Conservation (phyloP, 2,797 vertebrate species). For the Cacajao melanocephalus region DNA sequence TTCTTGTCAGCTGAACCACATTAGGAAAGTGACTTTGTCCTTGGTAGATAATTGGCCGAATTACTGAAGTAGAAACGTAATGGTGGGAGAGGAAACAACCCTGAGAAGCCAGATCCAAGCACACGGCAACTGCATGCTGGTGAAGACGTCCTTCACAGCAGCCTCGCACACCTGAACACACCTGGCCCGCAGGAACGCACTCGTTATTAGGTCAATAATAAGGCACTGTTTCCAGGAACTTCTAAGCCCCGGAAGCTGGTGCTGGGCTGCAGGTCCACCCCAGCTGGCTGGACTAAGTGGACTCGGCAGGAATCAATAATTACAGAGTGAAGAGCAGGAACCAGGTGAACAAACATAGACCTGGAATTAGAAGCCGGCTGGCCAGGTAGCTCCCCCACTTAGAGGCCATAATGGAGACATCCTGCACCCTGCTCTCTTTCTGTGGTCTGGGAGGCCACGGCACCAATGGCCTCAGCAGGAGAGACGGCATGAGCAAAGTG, state of each 20-base stretch:
- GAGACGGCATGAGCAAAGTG: rapidly evolving
- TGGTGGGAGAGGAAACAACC: not conserved
- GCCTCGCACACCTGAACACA: not conserved
- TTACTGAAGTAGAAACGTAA: not conserved
- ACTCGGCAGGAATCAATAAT: not conserved
- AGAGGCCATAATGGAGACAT: not conserved
- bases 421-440: not conserved
- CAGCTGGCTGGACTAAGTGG: not conserved
- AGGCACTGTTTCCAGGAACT: constrained; percentile 63
- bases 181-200: not conserved
- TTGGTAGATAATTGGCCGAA: not conserved
- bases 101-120: not conserved
- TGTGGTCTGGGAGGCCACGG: not conserved
- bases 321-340: not conserved
- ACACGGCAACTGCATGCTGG: not conserved
- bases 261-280: not conserved
- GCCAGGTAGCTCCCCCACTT: not conserved
- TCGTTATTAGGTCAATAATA: not conserved
- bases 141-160: not conserved
- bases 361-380: not conserved
- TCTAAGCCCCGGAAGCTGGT: not conserved
- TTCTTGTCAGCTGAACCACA: not conserved
- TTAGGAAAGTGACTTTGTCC: not conserved
- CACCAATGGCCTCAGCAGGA: not conserved
- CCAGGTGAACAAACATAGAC: constrained; percentile 48